Evolutionary conservation across 2,113 vertebrate species (phyloP).

Genomic region (Rynchops niger): DNA sequence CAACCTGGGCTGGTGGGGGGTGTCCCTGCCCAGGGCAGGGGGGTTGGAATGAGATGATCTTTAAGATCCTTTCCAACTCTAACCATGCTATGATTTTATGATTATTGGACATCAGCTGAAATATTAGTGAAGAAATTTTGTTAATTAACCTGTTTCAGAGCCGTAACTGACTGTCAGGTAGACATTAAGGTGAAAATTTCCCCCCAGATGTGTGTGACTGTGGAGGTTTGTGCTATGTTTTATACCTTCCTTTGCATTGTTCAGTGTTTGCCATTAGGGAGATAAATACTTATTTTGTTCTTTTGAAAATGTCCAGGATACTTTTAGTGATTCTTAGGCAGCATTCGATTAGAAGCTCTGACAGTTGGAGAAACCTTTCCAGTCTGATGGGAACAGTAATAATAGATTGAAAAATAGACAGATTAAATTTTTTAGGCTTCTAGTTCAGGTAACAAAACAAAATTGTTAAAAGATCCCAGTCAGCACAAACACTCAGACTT

Average conservation of each 20-base stretch:
- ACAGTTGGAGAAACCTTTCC: neutral
- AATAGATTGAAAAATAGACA: neutral
- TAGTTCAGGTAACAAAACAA: neutral
- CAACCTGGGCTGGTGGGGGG: too few species aligned
- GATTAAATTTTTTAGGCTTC: neutral
- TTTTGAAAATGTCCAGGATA: neutral
- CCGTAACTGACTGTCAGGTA: neutral
- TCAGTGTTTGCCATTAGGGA: neutral
- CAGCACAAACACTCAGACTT: neutral
- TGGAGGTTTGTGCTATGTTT: neutral
- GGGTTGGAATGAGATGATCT: neutral
- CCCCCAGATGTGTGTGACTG: accelerated
- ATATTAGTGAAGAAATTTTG: neutral
- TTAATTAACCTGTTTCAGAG: neutral
- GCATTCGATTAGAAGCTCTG: neutral
- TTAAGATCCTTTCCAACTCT: neutral
- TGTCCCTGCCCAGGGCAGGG: neutral
- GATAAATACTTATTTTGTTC: neutral
- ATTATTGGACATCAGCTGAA: neutral
- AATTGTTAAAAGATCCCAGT: neutral
- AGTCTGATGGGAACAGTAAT: neutral
- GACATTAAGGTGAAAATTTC: neutral
- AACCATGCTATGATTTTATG: neutral
- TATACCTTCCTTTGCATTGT: neutral
- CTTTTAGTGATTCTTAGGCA: neutral